Evolutionary conservation across 2,888 invertebrate genomes (phyloP).

Genomic region (Drosophila mimica): DNA sequence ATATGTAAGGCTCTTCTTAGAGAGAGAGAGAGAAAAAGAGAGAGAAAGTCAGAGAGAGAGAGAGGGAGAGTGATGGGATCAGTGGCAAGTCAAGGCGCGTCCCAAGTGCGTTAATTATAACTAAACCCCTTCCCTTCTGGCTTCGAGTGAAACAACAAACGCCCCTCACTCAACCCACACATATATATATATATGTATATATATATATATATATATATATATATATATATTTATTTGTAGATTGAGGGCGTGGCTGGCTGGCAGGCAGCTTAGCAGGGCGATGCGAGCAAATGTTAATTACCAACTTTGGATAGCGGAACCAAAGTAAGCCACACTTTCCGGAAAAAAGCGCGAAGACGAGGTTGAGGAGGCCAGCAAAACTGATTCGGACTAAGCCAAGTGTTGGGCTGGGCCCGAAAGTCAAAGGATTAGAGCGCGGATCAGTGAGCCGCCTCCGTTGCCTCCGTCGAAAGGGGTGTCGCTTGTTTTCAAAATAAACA

Average conservation of each 20-base stretch:
- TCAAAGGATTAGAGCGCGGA: conserved; percentile 74
- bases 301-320: conserved; percentile 74
- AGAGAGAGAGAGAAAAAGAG: not conserved
- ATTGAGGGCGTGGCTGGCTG: conserved; percentile 36
- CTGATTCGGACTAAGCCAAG: conserved; percentile 53
- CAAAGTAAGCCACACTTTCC: conserved; percentile 79
- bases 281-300: conserved; percentile 72
- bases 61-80: not conserved
- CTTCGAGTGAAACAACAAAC: conserved; percentile 62
- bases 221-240: not conserved
- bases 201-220: not conserved
- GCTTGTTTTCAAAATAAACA: conserved; percentile 81
- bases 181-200: not conserved
- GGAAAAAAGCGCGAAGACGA: conserved; percentile 51
- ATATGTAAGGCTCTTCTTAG: not conserved
- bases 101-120: conserved; percentile 73
- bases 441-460: conserved; percentile 36
- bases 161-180: conserved; percentile 13
- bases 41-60: not conserved
- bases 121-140: conserved; percentile 60
- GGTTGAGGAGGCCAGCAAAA: conserved; percentile 1
- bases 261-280: conserved; percentile 43
- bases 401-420: conserved; percentile 45
- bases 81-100: conserved; percentile 52
- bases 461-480: conserved; percentile 73